These are phyloP conservation scores for Eleutherodactylus coqui DNA, from an alignment of 2,797 vertebrate species.

Conservation along the genomic window DNA sequence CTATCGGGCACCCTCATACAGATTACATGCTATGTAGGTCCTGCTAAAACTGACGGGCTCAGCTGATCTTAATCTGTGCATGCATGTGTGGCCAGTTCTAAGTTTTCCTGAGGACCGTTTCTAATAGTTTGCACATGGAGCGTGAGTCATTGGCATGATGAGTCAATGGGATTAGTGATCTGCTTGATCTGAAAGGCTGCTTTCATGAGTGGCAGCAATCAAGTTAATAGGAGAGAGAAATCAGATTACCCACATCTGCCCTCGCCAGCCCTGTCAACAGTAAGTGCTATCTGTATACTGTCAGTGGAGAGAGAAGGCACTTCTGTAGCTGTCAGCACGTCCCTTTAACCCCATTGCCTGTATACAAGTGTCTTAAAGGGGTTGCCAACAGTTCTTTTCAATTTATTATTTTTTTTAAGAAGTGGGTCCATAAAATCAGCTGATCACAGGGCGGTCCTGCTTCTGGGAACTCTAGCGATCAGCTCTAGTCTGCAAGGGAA, in stretches of 20 bases:
- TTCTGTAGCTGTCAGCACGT: not conserved
- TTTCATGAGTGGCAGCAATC: not conserved
- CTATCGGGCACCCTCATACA: no score
- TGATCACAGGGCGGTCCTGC: no score
- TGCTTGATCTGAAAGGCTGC: not conserved
- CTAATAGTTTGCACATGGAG: not conserved
- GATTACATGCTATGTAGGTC: no score
- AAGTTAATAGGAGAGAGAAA: slow-evolving; percentile 5
- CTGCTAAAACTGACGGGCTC: no score
- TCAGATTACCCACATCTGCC: not conserved
- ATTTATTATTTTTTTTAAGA: no score
- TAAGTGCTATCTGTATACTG: not conserved
- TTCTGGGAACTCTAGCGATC: no score
- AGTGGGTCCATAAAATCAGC: no score
- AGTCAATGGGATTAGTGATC: not conserved
- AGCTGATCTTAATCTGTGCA: no score
- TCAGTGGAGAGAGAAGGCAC: not conserved
- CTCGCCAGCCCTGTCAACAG: not conserved
- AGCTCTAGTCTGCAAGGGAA: no score
- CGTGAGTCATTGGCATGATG: not conserved
- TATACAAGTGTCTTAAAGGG: not conserved
- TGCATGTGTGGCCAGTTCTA: no score
- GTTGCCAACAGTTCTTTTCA: no score
- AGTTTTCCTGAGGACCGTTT: not conserved
- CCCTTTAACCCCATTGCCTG: not conserved